Percentiles rank a stretch among this genome's conserved stretches.
phyloP scores from a whole-genome alignment of 2,888 invertebrate genomes.

The Pheosia tremula region DNA sequence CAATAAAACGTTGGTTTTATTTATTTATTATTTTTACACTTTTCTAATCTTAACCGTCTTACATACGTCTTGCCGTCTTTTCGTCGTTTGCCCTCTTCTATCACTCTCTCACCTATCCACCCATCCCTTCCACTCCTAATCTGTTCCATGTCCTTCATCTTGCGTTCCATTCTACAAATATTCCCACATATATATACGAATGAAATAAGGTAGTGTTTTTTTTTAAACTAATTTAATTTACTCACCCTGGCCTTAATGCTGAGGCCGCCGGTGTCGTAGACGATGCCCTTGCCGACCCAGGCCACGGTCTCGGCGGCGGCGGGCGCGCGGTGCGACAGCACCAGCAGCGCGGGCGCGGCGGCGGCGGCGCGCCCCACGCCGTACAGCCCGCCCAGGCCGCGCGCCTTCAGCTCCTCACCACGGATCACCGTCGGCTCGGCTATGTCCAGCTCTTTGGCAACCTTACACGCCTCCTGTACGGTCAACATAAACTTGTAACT shows the following conservation, averaged over 20 bases:
- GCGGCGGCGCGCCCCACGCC: conserved; percentile 90
- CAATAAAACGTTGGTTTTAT: no score
- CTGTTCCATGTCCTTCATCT: no score
- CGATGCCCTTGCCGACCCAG: conserved; percentile 97
- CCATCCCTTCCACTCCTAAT: no score
- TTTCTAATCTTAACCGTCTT: no score
- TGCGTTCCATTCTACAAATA: no score
- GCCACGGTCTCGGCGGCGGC: conserved; percentile 88
- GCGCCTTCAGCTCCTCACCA: conserved; percentile 89
- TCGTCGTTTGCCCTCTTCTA: no score
- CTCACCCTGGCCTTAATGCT: conserved; percentile 94
- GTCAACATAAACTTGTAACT: not conserved
- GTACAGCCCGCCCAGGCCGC: conserved; percentile 94
- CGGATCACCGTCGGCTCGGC: conserved; percentile 88
- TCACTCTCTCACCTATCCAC: no score
- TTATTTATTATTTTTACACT: no score
- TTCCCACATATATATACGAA: no score
- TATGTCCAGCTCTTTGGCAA: conserved; percentile 87
- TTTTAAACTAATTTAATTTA: no score
- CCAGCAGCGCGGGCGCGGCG: conserved; percentile 83
- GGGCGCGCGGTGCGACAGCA: conserved; percentile 86
- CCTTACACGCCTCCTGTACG: conserved; percentile 86
- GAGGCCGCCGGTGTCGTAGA: conserved; percentile 96
- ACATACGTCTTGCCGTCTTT: no score
- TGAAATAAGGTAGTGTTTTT: no score